These are phyloP conservation scores for Ruditapes philippinarum DNA, from an alignment of 1,140 invertebrate species.

Conservation along the genomic window DNA sequence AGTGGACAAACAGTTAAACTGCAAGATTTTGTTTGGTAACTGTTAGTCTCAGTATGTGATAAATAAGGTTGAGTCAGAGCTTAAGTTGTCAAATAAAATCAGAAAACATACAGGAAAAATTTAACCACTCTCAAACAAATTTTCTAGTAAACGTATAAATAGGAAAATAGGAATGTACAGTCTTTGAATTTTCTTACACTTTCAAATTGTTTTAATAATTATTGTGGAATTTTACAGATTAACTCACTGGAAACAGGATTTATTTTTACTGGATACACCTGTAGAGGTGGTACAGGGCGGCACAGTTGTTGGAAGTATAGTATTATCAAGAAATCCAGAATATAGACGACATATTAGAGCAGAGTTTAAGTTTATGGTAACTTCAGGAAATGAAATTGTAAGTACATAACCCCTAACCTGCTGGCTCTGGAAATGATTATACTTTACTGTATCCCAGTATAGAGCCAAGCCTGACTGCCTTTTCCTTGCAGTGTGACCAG, in stretches of 20 bases:
- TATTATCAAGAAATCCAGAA: constrained; percentile 64
- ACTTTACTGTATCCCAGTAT: background rate
- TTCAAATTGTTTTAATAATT: background rate
- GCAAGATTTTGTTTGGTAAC: too few species aligned
- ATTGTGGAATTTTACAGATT: constrained; percentile 21
- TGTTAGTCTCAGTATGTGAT: too few species aligned
- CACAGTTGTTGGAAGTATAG: constrained; percentile 49
- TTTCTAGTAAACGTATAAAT: too few species aligned
- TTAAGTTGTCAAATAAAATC: too few species aligned
- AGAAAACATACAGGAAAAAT: too few species aligned
- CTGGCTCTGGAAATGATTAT: background rate
- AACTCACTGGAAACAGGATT: constrained; percentile 63
- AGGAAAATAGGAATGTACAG: too few species aligned
- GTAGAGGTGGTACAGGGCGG: constrained; percentile 51
- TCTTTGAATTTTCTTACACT: background rate
- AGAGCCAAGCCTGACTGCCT: background rate
- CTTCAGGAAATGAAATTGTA: background rate
- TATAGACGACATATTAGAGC: constrained; percentile 70
- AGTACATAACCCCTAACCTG: background rate
- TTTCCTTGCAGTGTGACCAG: background rate
- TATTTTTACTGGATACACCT: constrained; percentile 69
- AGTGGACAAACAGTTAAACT: too few species aligned
- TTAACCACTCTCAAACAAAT: too few species aligned
- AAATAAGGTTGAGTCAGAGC: too few species aligned
- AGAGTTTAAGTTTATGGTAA: background rate